Conservation (phyloP, 1,140 invertebrate species). For the Rhizoglyphus robini region DNA sequence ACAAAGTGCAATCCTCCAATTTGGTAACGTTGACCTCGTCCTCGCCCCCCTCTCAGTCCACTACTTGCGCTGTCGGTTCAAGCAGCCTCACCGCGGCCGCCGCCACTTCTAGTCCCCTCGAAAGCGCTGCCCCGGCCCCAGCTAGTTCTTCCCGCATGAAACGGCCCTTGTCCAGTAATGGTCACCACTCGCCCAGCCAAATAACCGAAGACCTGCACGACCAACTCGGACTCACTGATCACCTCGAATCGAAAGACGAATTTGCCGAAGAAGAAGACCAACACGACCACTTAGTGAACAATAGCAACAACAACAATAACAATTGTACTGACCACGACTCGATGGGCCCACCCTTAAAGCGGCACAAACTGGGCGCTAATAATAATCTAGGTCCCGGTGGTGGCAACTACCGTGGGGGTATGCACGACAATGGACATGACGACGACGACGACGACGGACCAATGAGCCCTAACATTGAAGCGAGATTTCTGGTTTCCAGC, state of each 20-base stretch:
- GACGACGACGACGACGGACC: neutral
- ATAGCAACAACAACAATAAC: neutral
- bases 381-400: neutral
- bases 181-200: no score
- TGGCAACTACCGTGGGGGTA: neutral
- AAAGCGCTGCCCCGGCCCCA: no score
- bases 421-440: neutral
- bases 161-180: no score
- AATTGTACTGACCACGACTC: neutral
- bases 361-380: neutral
- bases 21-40: neutral
- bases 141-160: no score
- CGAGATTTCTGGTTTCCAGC: conserved; percentile 28
- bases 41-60: neutral
- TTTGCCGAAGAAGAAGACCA: no score
- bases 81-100: no score
- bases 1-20: neutral
- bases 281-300: no score
- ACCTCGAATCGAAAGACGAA: no score
- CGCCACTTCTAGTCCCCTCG: no score
- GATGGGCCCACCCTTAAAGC: neutral
- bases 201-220: no score
- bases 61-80: no score
- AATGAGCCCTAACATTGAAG: conserved; percentile 5
- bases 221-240: no score